Evolutionary conservation across 2,797 vertebrate species (phyloP), one percentile per base, ranked within the genome.

Genomic region (Acanthopagrus latus): DNA sequence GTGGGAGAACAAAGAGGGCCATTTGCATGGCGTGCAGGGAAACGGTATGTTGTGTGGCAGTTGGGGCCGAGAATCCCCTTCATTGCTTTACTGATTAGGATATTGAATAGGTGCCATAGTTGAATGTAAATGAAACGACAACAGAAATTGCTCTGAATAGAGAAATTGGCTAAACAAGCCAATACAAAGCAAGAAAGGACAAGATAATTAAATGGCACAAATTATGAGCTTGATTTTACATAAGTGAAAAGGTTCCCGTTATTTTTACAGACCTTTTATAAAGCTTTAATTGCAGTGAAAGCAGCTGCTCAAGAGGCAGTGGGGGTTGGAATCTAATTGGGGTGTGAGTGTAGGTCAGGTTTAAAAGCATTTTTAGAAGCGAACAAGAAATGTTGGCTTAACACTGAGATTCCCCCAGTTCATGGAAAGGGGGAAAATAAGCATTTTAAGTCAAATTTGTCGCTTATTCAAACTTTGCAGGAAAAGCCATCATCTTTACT

Each of bases 1-100:
- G 68, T 12, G 44, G 43, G 64, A n/a, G 60, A 79, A 78, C 81
- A 89, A 85, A 88, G 73, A 16, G 18, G 66, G 7, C 2, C 18
- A 80, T 87, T 84, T 86, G 72, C 50, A 80, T 85, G 27, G 25
- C 65, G 64, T 25, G 46, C 50, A 56, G 57, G 65, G 64, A 74
- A 82, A 66, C 47, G 18, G 44, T 29, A 23, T 46, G 56, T 51
- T 23, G 33, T 57, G 50, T 48, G 10, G 64, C 25, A 77, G 55
- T 75, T 69, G 79, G 87, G 66, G 48, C 56, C 0, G 14, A 74
- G 77, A 72, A 79, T 75, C 65, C 58, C 70, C 48, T 73, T 27
- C 62, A 86, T 74, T 77, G 78, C 63, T 80, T 74, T 50, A 62
- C 74, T 78, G 76, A 83, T 80, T 33, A 12, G 27, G 38, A 57